Evolutionary conservation across 2,888 invertebrate genomes (phyloP).

Genomic region (Drosophila engyochracea): DNA sequence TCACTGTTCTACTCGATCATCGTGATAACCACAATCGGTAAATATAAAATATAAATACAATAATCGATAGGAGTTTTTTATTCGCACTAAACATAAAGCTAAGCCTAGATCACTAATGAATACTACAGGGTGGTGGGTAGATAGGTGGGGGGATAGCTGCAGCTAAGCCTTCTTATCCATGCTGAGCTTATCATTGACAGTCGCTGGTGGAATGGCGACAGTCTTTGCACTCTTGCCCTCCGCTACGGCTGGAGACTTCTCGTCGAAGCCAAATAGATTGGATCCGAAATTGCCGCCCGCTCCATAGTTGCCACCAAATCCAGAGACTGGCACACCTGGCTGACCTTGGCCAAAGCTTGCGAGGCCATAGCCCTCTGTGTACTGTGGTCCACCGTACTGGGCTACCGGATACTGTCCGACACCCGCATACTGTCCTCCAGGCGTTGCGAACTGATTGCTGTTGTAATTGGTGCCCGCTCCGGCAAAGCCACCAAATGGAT

Average conservation of each 20-base stretch:
- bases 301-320: constrained; percentile 37
- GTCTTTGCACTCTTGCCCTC: constrained; percentile 75
- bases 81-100: constrained; percentile 44
- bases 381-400: constrained; percentile 65
- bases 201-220: constrained; percentile 32
- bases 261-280: constrained; percentile 66
- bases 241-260: constrained; percentile 50
- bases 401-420: constrained; percentile 54
- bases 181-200: constrained; percentile 72
- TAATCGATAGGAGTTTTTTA: constrained; percentile 90
- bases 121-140: constrained; percentile 4
- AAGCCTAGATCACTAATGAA: constrained; percentile 38
- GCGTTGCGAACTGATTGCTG: constrained; percentile 37
- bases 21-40: constrained; percentile 98
- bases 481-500: constrained; percentile 41
- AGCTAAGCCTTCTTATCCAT: constrained; percentile 59
- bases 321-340: constrained; percentile 38
- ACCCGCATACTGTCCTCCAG: constrained; percentile 60
- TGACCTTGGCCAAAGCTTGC: constrained; percentile 54
- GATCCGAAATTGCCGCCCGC: constrained; percentile 43
- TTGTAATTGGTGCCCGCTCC: constrained; percentile 46
- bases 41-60: constrained; percentile 87
- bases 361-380: constrained; percentile 79
- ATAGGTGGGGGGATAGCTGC: neutral
- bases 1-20: constrained; percentile 98